Base-by-base conservation (phyloP, 2,113 vertebrate genomes). In the Pagrus major region DNA sequence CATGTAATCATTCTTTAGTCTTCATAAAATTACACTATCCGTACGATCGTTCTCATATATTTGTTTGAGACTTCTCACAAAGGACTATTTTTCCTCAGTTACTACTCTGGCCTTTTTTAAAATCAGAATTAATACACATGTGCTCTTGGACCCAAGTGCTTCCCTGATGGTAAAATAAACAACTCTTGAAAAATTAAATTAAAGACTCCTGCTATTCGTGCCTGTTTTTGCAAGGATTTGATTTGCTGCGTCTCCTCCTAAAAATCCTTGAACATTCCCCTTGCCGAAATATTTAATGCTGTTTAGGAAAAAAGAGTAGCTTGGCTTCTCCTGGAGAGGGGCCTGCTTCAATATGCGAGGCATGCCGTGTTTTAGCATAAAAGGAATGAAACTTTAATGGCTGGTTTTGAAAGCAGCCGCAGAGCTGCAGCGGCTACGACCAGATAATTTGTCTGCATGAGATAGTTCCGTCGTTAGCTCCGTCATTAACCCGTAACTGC, bases 311-410 rank as follows among this genome's bases (percentile, higher is more conserved):
- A n/a, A n/a, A 76, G 41, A 31, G 63, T 51, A 41, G 33, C 59
- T 49, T 54, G 25, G 55, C 47, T 66, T 37, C 72, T 85, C 47
- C 42, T 35, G 51, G 16, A 78, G 44, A 58, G 42, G 41, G 18
- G 9, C 4, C n/a, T 9, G 2, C 54, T 85, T 88, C 74, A 75
- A 73, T 85, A 86, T 88, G 81, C 88, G 71, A 71, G 78, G n/a
- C 79, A 46, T 76, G 86, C 61, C 3, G 29, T 51, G 78, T 72
- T 77, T 80, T 70, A 77, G 78, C 84, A 87, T 81, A 56, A 81
- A 77, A 65, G 54, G 65, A 81, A 91, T 87, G 15, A 83, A 90
- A 86, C 64, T 90, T 88, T 89, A 78, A 91, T 87, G 79, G 80
- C 31, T 61, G 71, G 73, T 79, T 90, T 35, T 87, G 67, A 78